A percentile compares a stretch with the other conserved stretches of the same genome.
phyloP scores from a whole-genome alignment of 1,140 invertebrate species.

The Nebria ingens region DNA sequence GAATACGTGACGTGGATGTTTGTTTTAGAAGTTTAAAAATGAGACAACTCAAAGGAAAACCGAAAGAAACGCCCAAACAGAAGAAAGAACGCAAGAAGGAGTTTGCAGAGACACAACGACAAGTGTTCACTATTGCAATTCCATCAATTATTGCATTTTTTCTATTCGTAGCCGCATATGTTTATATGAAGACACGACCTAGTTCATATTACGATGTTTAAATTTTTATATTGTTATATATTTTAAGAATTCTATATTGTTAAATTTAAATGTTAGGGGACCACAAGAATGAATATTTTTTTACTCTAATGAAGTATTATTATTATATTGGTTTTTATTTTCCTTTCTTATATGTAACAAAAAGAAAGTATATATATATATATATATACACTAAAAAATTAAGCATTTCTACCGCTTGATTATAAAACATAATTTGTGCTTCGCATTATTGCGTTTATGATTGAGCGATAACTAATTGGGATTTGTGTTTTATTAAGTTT shows the following conservation, averaged over 20 bases:
- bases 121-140: conserved; percentile 62
- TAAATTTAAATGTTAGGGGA: not conserved
- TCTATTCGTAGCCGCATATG: conserved; percentile 60
- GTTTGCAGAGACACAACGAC: conserved; percentile 64
- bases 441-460: too few relatives aligned
- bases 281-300: not conserved
- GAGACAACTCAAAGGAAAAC: conserved; percentile 68
- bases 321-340: not conserved
- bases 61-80: conserved; percentile 73
- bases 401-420: too few relatives aligned
- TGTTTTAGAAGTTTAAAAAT: too few relatives aligned
- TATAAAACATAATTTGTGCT: too few relatives aligned
- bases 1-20: too few relatives aligned
- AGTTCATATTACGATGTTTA: conserved; percentile 9
- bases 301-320: not conserved
- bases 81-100: conserved; percentile 73
- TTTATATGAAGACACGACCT: conserved; percentile 67
- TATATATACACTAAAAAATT: too few relatives aligned
- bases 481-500: too few relatives aligned
- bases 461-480: too few relatives aligned
- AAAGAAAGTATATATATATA: too few relatives aligned
- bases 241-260: not conserved
- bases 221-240: not conserved
- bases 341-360: too few relatives aligned
- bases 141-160: conserved; percentile 57